A percentile compares a stretch with the other conserved stretches of the same genome.
Conservation (phyloP, 2,888 invertebrate species). For the Lamellibrachia satsuma region DNA sequence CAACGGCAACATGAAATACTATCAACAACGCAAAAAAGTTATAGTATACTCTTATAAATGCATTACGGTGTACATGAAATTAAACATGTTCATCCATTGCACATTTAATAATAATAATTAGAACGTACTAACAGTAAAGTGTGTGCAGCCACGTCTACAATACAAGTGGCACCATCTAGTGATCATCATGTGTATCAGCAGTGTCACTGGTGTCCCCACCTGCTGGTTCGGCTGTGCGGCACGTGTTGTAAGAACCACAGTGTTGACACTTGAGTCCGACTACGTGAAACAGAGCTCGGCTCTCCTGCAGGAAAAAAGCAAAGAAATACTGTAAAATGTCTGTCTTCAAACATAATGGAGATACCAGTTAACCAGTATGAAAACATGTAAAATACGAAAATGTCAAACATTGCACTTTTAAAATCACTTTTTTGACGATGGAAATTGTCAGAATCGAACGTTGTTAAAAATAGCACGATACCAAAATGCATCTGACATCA, state of each 20-base stretch:
- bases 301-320: constrained; percentile 70
- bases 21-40: neutral
- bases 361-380: neutral
- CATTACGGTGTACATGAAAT: neutral
- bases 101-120: neutral
- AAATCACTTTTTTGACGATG: no score
- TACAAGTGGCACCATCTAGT: constrained; percentile 6
- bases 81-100: neutral
- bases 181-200: neutral
- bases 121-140: neutral
- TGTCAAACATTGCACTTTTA: no score
- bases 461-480: no score
- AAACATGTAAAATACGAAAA: neutral
- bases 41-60: neutral
- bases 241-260: constrained; percentile 85
- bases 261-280: constrained; percentile 85
- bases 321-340: neutral
- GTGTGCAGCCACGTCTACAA: neutral
- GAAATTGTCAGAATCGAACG: no score
- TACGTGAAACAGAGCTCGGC: constrained; percentile 84
- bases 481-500: no score
- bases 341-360: neutral
- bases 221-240: constrained; percentile 30
- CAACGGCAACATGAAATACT: neutral
- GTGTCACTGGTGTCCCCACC: neutral